A percentile compares a stretch with the other conserved stretches of the same genome.
Evolutionary conservation across 1,140 invertebrate species (phyloP).

Genomic region (Lineus longissimus): DNA sequence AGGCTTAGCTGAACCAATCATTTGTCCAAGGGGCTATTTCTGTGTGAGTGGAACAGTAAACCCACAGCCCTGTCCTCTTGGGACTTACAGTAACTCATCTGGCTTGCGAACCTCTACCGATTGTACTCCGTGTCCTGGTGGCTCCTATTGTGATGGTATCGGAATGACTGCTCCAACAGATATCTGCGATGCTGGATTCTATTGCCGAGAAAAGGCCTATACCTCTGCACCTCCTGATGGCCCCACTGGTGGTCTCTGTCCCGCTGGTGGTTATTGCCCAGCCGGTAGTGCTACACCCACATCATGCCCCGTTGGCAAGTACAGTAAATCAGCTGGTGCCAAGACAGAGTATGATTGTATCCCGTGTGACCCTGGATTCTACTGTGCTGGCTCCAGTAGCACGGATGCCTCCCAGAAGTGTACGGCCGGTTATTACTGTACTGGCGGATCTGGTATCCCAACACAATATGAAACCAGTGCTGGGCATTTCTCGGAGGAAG

Average conservation of each 20-base stretch:
- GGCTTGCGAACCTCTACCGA: conserved; percentile 38
- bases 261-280: conserved; percentile 47
- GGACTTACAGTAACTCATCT: conserved; percentile 49
- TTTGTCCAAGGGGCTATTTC: conserved; percentile 44
- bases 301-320: conserved; percentile 42
- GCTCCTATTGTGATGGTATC: conserved; percentile 50
- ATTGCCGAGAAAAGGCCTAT: conserved; percentile 47
- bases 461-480: conserved; percentile 38
- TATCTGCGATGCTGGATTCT: conserved; percentile 49
- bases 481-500: conserved; percentile 39
- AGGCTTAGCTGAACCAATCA: conserved; percentile 41
- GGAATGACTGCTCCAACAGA: conserved; percentile 42
- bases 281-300: conserved; percentile 36
- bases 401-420: conserved; percentile 38
- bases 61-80: conserved; percentile 44
- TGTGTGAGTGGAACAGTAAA: conserved; percentile 46
- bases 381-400: conserved; percentile 47
- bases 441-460: conserved; percentile 39
- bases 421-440: conserved; percentile 46
- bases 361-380: conserved; percentile 47
- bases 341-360: conserved; percentile 46
- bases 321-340: conserved; percentile 44
- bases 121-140: conserved; percentile 48
- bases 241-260: conserved; percentile 46
- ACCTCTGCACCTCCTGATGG: conserved; percentile 50